Percentiles rank a stretch among this genome's conserved stretches.
phyloP scores from a whole-genome alignment of 1,140 invertebrate genomes.

The Conus ventricosus region DNA sequence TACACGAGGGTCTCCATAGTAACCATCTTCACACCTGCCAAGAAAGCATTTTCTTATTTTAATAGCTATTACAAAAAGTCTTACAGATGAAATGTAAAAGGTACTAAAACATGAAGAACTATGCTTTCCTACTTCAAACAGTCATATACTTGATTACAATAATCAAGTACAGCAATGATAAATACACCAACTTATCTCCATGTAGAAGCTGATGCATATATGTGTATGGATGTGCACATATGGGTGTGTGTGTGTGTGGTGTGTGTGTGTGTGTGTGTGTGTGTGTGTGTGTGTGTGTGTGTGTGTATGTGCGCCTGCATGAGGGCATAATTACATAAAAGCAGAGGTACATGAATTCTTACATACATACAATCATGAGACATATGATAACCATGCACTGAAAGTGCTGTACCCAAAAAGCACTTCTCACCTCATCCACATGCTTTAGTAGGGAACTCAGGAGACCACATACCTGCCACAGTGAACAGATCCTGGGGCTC shows the following conservation, averaged over 20 bases:
- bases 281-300: conserved; percentile 23
- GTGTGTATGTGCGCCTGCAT: neutral
- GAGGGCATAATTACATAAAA: neutral
- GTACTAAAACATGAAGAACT: neutral
- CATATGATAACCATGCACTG: too few relatives aligned
- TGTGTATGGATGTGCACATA: neutral
- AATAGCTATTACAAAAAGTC: neutral
- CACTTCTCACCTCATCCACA: too few relatives aligned
- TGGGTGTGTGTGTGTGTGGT: conserved; percentile 9
- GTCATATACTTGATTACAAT: too few relatives aligned
- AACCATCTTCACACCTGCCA: conserved; percentile 88
- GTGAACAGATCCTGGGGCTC: too few relatives aligned
- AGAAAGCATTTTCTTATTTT: neutral
- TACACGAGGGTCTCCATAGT: conserved; percentile 95
- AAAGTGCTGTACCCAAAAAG: too few relatives aligned
- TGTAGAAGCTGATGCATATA: too few relatives aligned
- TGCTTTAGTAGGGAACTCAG: too few relatives aligned
- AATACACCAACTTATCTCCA: too few relatives aligned
- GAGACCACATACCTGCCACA: too few relatives aligned
- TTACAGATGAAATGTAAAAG: neutral
- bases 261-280: conserved; percentile 15
- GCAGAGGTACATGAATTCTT: neutral
- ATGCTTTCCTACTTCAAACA: too few relatives aligned
- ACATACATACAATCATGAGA: too few relatives aligned
- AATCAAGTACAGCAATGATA: too few relatives aligned